Conservation (phyloP, 2,888 invertebrate genomes). For the Pachycephus smyrnensis region DNA sequence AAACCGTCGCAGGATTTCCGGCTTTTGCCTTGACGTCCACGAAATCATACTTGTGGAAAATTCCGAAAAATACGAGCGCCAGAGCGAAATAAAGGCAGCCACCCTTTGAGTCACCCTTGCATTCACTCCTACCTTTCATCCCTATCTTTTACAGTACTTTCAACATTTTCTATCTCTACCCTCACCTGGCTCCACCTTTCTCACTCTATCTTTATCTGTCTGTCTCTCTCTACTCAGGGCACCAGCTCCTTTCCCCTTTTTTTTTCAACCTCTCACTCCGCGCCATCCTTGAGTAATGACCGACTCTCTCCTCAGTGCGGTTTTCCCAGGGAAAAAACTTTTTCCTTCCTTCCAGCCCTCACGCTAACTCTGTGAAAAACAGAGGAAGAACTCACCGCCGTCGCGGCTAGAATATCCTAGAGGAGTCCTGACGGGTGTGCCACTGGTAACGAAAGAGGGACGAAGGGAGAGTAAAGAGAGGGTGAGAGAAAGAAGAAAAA, state of each 20-base stretch:
- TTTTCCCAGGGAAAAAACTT: conserved; percentile 20
- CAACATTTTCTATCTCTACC: too few species aligned
- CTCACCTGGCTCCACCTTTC: conserved; percentile 7
- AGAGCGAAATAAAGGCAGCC: not conserved
- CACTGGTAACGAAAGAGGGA: too few species aligned
- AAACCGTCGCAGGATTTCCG: too few species aligned
- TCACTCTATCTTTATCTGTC: conserved; percentile 12
- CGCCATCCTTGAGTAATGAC: conserved; percentile 40
- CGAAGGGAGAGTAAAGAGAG: not conserved
- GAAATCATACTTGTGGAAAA: conserved; percentile 3
- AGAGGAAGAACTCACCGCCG: conserved; percentile 17
- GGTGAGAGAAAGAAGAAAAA: conserved; percentile 23
- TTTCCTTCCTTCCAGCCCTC: conserved; percentile 10
- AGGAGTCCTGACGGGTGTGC: conserved; percentile 12
- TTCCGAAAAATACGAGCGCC: conserved; percentile 17
- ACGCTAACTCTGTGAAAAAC: conserved; percentile 22
- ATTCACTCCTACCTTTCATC: too few species aligned
- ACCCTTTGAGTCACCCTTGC: not conserved
- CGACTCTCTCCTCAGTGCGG: conserved; percentile 28
- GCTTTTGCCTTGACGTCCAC: too few species aligned
- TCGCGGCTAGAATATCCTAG: conserved; percentile 11
- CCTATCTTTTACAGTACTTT: too few species aligned
- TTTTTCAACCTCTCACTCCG: conserved; percentile 7
- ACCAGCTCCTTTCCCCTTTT: conserved; percentile 12
- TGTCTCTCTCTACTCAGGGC: not conserved